These are phyloP conservation scores for Amitus sp. DNA, from an alignment of 2,888 invertebrate genomes.

Conservation along the genomic window DNA sequence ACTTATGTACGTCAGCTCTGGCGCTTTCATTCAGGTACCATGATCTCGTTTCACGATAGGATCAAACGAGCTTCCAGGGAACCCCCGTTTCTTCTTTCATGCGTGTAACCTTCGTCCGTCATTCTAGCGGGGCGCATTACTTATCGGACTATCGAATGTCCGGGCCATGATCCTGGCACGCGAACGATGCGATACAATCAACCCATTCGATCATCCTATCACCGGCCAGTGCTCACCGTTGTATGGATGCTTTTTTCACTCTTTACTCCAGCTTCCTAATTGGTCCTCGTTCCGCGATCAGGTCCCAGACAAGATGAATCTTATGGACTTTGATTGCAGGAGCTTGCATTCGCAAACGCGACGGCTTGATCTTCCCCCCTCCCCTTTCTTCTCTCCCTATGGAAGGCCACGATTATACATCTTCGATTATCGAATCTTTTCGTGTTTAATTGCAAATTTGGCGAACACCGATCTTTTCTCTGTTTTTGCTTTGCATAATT, in stretches of 20 bases:
- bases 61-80: slow-evolving; percentile 31
- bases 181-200: slow-evolving; percentile 56
- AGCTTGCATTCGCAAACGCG: background rate
- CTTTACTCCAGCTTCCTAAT: slow-evolving; percentile 22
- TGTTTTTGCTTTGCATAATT: no score
- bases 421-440: no score
- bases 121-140: slow-evolving; percentile 55
- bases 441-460: no score
- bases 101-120: slow-evolving; percentile 50
- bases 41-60: slow-evolving; percentile 26
- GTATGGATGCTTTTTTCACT: slow-evolving; percentile 22
- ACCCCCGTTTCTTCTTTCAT: slow-evolving; percentile 22
- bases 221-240: slow-evolving; percentile 49
- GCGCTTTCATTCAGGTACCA: slow-evolving; percentile 20
- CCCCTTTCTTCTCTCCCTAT: no score
- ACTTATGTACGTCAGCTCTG: no score
- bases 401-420: no score
- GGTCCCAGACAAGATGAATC: background rate
- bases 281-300: slow-evolving; percentile 23
- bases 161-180: slow-evolving; percentile 56
- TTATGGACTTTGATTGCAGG: background rate
- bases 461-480: no score
- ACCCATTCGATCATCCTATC: slow-evolving; percentile 60
- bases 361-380: no score
- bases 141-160: slow-evolving; percentile 57